These are phyloP conservation scores for Eremobia ochroleuca DNA, from an alignment of 2,888 invertebrate species.

Conservation along the genomic window DNA sequence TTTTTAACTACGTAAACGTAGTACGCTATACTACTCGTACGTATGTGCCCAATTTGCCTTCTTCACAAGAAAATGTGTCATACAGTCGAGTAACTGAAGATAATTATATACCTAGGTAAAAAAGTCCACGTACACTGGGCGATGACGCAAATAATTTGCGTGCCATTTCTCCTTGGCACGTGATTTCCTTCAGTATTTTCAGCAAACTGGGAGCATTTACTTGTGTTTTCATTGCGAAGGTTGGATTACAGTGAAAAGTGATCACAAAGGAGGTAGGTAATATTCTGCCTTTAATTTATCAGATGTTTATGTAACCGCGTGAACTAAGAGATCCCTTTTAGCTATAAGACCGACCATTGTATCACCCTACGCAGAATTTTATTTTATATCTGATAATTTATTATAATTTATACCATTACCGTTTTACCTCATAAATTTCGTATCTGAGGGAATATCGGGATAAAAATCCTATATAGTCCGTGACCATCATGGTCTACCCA, in stretches of 20 bases:
- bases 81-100: not conserved
- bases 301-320: not conserved
- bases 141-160: conserved; percentile 54
- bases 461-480: not conserved
- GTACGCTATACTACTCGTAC: too few species aligned
- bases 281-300: not conserved
- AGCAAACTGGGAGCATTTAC: conserved; percentile 41
- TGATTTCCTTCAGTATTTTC: conserved; percentile 46
- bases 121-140: conserved; percentile 26
- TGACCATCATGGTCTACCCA: not conserved
- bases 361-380: not conserved
- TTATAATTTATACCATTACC: not conserved
- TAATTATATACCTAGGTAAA: conserved; percentile 17
- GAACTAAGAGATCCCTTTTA: not conserved
- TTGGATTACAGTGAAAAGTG: conserved; percentile 20
- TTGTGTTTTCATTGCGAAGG: conserved; percentile 40
- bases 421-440: not conserved
- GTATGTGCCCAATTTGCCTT: too few species aligned
- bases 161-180: conserved; percentile 54
- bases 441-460: not conserved
- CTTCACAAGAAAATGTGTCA: not conserved
- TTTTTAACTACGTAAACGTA: too few species aligned
- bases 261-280: not conserved
- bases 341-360: not conserved
- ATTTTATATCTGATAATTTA: not conserved